A percentile compares a stretch with the other conserved stretches of the same genome.
These are phyloP conservation scores for Clepsis dumicolana DNA, from an alignment of 2,888 invertebrate genomes.

Conservation along the genomic window DNA sequence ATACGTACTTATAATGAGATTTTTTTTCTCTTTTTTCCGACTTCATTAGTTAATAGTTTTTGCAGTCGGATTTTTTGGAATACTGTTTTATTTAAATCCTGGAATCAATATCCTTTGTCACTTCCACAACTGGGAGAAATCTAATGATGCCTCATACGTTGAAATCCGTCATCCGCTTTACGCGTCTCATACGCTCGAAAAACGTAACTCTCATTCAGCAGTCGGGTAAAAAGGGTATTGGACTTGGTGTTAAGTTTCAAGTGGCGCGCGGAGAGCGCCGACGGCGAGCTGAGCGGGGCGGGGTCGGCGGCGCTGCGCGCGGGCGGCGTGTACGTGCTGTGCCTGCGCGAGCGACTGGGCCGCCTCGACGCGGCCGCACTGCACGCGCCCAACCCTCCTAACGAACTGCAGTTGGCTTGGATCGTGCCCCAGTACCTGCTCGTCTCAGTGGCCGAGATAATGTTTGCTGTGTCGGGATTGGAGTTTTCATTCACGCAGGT, in stretches of 20 bases:
- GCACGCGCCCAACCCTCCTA: slow-evolving; percentile 87
- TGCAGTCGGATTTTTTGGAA: too few relatives aligned
- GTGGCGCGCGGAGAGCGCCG: slow-evolving; percentile 71
- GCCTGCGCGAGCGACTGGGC: slow-evolving; percentile 81
- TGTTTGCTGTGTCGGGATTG: slow-evolving; percentile 93
- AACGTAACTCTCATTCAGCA: too few relatives aligned
- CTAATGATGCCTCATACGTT: too few relatives aligned
- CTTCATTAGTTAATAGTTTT: too few relatives aligned
- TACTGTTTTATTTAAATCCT: too few relatives aligned
- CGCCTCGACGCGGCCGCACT: slow-evolving; percentile 84
- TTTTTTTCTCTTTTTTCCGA: too few relatives aligned
- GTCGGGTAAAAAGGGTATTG: too few relatives aligned
- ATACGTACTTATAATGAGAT: too few relatives aligned
- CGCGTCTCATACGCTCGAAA: too few relatives aligned
- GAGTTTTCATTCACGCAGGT: slow-evolving; percentile 94
- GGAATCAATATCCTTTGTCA: too few relatives aligned
- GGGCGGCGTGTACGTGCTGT: slow-evolving; percentile 86
- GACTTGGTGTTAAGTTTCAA: slow-evolving; percentile 55
- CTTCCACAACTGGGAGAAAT: too few relatives aligned
- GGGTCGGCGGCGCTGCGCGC: slow-evolving; percentile 70
- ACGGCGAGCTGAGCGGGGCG: slow-evolving; percentile 65
- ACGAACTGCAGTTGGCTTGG: slow-evolving; percentile 89
- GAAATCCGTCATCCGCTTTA: too few relatives aligned
- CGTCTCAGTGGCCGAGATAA: slow-evolving; percentile 92
- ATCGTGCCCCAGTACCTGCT: slow-evolving; percentile 93